Evolutionary conservation across 2,797 vertebrate genomes (phyloP), one percentile per base, ranked within the genome.

Genomic region (Philypnodon macrostomus): DNA sequence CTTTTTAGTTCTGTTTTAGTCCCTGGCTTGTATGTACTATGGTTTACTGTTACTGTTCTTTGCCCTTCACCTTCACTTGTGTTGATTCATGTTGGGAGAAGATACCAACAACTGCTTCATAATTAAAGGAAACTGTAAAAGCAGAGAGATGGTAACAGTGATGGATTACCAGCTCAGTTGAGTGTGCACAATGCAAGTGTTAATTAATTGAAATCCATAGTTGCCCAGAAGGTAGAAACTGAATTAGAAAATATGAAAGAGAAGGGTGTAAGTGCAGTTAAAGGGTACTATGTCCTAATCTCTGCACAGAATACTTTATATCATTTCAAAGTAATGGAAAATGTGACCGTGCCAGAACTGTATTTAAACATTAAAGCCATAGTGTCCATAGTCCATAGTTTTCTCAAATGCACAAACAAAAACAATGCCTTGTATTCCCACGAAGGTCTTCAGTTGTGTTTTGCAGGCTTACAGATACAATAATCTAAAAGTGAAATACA

Each of bases 81-180:
- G 34, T 39, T 45, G 34, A 15, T 35, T 42, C 7, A 30, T 30
- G 47, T 38, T 36, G 24, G 32, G 37, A n/a, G 35, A 44, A 44
- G 18, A 31, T n/a, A 37, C 36, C 7, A 40, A 27, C 36, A 14
- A 40, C 13, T 4, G 42, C n/a, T 31, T 47, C 31, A 33, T 33
- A 47, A 47, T 47, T 31, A 39, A 21, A 44, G 5, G 24, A 11
- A 23, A 30, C 18, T 13, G n/a, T 54, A 34, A 50, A 14, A 48
- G 16, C 34, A 49, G 18, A 26, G 15, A 24, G 33, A 31, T 36
- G 14, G 27, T 32, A 30, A 47, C 16, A 30, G 36, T 52, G 31
- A 47, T 40, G 47, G 23, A 58, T 52, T 34, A 23, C 5, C 14
- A 15, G 10, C 7, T 23, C 4, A 47, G 26, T 19, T 12, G 40